These are phyloP conservation scores for Donacobius atricapilla DNA, from an alignment of 2,113 vertebrate genomes.

Conservation along the genomic window DNA sequence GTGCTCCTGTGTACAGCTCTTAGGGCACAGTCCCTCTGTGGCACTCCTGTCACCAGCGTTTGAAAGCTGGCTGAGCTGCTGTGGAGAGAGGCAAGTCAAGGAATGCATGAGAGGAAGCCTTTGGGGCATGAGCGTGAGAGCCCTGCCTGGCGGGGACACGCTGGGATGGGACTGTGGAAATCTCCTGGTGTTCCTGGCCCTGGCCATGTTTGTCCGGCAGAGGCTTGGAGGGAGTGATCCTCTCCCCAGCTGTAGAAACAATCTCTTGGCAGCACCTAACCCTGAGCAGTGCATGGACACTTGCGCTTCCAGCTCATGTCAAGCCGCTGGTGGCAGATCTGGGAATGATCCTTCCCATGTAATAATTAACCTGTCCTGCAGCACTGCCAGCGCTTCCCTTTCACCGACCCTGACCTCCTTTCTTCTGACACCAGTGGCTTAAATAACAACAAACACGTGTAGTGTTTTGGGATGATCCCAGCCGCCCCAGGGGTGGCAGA, in stretches of 20 bases:
- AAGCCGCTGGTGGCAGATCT: background rate
- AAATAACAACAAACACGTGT: background rate
- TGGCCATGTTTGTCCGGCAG: fast-evolving
- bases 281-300: fast-evolving
- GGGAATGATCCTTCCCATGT: background rate
- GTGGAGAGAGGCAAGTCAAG: background rate
- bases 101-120: background rate
- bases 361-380: constrained; percentile 55
- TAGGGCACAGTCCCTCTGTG: background rate
- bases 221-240: background rate
- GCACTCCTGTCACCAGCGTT: fast-evolving
- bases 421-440: background rate
- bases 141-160: fast-evolving
- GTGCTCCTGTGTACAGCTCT: fast-evolving
- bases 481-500: background rate
- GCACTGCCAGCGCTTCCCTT: background rate
- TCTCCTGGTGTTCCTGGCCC: background rate
- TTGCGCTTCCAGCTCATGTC: background rate
- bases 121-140: background rate
- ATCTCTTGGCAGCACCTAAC: background rate
- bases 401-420: constrained; percentile 18
- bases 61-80: background rate
- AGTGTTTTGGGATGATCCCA: constrained; percentile 6
- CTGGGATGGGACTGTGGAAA: background rate
- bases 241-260: background rate